phyloP scores from a whole-genome alignment of 1,140 invertebrate species.

The Drosophila bocqueti region DNA sequence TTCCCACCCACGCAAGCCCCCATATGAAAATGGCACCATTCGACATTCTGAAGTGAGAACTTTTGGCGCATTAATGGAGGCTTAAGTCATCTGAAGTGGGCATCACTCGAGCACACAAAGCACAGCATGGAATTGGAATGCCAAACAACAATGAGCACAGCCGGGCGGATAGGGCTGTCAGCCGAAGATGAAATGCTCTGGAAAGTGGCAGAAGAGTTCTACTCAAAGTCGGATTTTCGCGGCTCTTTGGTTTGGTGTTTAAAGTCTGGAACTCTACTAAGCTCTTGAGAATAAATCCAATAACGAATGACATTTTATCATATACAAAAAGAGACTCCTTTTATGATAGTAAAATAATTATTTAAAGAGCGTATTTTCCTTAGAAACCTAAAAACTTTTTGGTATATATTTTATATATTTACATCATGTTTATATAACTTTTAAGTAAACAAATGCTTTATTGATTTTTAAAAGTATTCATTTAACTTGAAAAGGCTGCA shows the following conservation, averaged over 20 bases:
- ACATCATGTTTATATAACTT: too few species aligned
- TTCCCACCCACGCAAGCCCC: slow-evolving; percentile 27
- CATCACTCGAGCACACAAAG: slow-evolving; percentile 60
- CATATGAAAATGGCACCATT: slow-evolving; percentile 60
- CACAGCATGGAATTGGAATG: slow-evolving; percentile 21
- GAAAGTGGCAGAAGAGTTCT: slow-evolving; percentile 20
- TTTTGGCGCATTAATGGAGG: slow-evolving; percentile 70
- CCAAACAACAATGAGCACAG: slow-evolving; percentile 24
- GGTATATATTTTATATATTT: too few species aligned
- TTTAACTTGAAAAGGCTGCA: not conserved
- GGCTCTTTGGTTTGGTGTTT: not conserved
- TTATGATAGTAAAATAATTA: not conserved
- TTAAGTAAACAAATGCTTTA: too few species aligned
- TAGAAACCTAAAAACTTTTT: not conserved
- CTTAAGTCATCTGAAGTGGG: slow-evolving; percentile 70
- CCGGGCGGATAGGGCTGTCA: slow-evolving; percentile 11
- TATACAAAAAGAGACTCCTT: too few species aligned
- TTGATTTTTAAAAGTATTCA: not conserved
- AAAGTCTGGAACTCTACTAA: not conserved
- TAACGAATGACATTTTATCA: not conserved
- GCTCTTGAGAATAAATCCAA: not conserved
- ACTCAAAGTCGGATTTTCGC: not conserved
- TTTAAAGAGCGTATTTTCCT: not conserved
- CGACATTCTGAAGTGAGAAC: slow-evolving; percentile 66
- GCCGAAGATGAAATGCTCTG: slow-evolving; percentile 40